Evolutionary conservation across 2,888 invertebrate genomes (phyloP), one percentile per base, ranked within the genome.

Genomic region (Spilosoma lubricipeda): DNA sequence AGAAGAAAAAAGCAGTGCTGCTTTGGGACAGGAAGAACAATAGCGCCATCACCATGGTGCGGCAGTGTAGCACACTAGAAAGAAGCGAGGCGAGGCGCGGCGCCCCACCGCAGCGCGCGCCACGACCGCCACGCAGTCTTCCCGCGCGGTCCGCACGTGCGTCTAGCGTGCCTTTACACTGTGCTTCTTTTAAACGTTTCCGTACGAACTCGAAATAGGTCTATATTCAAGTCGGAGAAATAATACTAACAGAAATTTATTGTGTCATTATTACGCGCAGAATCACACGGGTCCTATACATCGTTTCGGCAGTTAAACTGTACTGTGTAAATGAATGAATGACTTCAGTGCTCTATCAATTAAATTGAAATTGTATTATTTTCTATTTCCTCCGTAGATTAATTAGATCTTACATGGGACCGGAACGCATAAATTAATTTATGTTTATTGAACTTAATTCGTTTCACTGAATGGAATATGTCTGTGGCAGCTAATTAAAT

Each of bases 51-150:
- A 86, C 87, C 88, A 83, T 81, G 85, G 81, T 75, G 89, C 89
- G 93, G 91, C 82, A 84, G 87, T 78, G 82, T 77, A 73, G 80
- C 72, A 89, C 79, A 91, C 90, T 90, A 90, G 78, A 69, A 74
- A 77, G 82, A 83, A 85, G 82, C 85, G 86, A 87, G 85, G 84
- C 84, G 83, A 81, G 84, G 83, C 80, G 86, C 86, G 88, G 89
- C 90, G 87, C 93, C 90, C 92, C 92, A 82, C 91, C 89, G 91
- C 90, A 87, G 87, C 90, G 88, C 89, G 89, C 90, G 88, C 89
- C 87, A 85, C 91, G 86, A 92, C 89, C 95, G 95, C 95, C 95
- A 95, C 95, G 95, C 95, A 95, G 95, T 95, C 95, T 95, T 95
- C 94, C 94, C 95, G 95, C 95, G 95, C 94, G 93, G 89, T 81